phyloP scores from a whole-genome alignment of 2,113 vertebrate species.

The Lepidothrix coronata region DNA sequence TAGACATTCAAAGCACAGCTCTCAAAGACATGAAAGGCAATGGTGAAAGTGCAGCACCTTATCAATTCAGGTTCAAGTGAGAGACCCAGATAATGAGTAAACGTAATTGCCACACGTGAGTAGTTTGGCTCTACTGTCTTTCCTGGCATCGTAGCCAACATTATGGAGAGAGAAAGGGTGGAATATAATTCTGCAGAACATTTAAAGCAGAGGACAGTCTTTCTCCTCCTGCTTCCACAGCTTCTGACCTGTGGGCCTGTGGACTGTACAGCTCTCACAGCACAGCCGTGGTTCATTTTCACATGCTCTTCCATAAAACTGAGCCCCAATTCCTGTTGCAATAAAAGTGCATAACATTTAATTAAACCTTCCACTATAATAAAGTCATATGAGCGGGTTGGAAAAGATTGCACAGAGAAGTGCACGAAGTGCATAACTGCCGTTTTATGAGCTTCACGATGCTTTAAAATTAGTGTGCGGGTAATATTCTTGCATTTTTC shows the following conservation, averaged over 20 bases:
- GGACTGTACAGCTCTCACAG: neutral
- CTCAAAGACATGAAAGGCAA: neutral
- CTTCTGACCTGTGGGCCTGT: neutral
- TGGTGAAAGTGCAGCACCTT: neutral
- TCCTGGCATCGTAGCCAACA: rapidly evolving
- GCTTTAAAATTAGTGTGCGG: neutral
- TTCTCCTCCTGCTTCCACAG: neutral
- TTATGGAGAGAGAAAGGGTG: neutral
- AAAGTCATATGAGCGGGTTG: rapidly evolving
- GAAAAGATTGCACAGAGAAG: neutral
- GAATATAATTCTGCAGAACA: neutral
- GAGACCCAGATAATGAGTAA: neutral
- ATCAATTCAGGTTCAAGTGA: neutral
- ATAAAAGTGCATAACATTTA: neutral
- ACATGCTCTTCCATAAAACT: neutral
- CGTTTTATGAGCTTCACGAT: neutral
- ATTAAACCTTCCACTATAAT: neutral
- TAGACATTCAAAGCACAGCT: neutral
- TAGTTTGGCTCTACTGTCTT: neutral
- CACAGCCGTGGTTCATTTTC: neutral
- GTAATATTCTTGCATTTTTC: neutral
- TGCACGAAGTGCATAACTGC: neutral
- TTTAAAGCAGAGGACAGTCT: neutral
- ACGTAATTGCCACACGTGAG: neutral
- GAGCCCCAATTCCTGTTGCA: neutral